Percentiles rank a stretch among this genome's conserved stretches.
Conservation (phyloP, 2,797 vertebrate species). For the Sternarchorhynchus goeldii region DNA sequence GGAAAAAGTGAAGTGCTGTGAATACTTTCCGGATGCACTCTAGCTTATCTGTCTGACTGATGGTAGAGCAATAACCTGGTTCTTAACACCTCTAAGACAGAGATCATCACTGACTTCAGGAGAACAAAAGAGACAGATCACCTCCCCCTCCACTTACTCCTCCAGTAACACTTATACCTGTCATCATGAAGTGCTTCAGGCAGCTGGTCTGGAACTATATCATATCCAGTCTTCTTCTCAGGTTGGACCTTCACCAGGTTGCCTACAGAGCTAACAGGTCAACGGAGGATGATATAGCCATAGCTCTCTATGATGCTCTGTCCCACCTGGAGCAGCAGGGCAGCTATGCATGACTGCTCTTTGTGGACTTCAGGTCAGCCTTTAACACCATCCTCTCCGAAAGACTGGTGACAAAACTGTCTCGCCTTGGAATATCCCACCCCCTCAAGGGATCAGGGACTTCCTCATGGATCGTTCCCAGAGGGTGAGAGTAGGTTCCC, state of each 20-base stretch:
- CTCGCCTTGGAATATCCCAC: neutral
- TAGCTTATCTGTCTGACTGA: too few species aligned
- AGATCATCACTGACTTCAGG: too few species aligned
- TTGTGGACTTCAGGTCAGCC: neutral
- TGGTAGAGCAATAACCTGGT: too few species aligned
- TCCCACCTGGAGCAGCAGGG: conserved; percentile 13
- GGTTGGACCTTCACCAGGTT: neutral
- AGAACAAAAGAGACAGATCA: too few species aligned
- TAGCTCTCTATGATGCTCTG: neutral
- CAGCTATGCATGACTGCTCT: neutral
- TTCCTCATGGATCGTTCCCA: neutral
- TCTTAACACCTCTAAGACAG: too few species aligned
- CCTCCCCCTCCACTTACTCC: too few species aligned
- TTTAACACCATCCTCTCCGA: conserved; percentile 9
- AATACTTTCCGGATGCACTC: too few species aligned
- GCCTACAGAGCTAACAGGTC: neutral
- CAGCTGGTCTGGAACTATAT: neutral
- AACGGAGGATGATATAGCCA: neutral
- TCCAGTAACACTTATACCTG: too few species aligned
- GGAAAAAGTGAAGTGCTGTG: too few species aligned
- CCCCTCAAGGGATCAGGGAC: too few species aligned
- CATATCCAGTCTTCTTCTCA: neutral
- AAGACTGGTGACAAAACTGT: neutral
- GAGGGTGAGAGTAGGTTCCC: neutral
- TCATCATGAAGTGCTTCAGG: too few species aligned